Conservation (phyloP, 2,888 invertebrate species). For the Acleris emargana region DNA sequence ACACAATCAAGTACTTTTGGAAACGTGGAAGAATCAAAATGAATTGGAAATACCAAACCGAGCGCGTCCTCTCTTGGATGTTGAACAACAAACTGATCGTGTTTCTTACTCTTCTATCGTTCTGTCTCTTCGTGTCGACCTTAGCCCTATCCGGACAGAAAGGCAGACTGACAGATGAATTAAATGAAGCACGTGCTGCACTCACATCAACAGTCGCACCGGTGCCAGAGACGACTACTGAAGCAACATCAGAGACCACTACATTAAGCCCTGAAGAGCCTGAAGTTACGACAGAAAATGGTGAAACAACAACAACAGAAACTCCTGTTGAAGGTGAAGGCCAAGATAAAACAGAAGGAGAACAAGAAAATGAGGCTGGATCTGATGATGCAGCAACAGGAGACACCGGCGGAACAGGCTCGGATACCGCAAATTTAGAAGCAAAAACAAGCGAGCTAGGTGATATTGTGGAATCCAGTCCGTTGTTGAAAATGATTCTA, state of each 20-base stretch:
- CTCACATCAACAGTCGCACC: slow-evolving; percentile 28
- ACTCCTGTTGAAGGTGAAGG: neutral
- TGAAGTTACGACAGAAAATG: neutral
- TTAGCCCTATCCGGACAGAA: slow-evolving; percentile 64
- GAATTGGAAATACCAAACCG: slow-evolving; percentile 61
- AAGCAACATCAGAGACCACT: neutral
- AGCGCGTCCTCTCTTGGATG: slow-evolving; percentile 62
- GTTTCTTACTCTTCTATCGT: slow-evolving; percentile 61
- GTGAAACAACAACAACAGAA: neutral
- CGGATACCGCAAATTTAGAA: neutral
- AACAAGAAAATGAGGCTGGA: neutral
- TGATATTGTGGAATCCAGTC: slow-evolving; percentile 9
- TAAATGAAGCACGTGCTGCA: slow-evolving; percentile 47
- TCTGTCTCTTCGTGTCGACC: slow-evolving; percentile 69
- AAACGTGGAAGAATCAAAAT: slow-evolving; percentile 38
- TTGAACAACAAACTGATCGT: slow-evolving; percentile 72
- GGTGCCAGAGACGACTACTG: slow-evolving; percentile 8
- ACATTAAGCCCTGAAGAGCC: neutral
- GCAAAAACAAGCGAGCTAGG: neutral
- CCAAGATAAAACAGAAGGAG: neutral
- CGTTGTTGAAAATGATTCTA: slow-evolving; percentile 16
- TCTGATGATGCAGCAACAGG: neutral
- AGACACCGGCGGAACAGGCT: neutral
- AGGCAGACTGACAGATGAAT: slow-evolving; percentile 50
- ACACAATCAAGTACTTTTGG: slow-evolving; percentile 8